Conservation (phyloP, 1,140 invertebrate genomes). For the Lutraria rhynchaena region DNA sequence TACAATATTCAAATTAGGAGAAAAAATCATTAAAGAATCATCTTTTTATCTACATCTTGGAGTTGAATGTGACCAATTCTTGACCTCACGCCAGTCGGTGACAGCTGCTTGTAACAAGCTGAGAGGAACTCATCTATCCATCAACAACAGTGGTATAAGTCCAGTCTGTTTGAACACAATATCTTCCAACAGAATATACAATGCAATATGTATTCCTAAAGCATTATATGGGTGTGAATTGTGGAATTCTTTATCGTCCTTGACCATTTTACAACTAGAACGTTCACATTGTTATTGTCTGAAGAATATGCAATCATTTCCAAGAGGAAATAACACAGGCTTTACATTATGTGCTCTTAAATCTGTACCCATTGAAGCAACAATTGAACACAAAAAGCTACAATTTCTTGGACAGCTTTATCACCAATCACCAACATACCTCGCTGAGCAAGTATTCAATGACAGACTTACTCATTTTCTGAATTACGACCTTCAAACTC, state of each 20-base stretch:
- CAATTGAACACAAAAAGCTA: slow-evolving; percentile 19
- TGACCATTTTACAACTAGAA: neutral
- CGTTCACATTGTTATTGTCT: neutral
- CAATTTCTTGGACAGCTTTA: slow-evolving; percentile 38
- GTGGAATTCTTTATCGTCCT: neutral
- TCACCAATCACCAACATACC: neutral
- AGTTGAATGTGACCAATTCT: neutral
- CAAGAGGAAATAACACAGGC: neutral
- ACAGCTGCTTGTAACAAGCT: neutral
- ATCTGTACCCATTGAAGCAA: neutral
- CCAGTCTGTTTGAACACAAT: neutral
- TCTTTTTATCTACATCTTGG: slow-evolving; percentile 1
- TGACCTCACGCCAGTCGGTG: neutral
- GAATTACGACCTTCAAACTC: neutral
- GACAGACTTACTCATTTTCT: slow-evolving; percentile 7
- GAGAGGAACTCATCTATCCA: slow-evolving; percentile 11
- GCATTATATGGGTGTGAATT: slow-evolving; percentile 23
- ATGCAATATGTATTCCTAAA: slow-evolving; percentile 3
- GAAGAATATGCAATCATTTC: slow-evolving; percentile 1
- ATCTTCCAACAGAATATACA: neutral
- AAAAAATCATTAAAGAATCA: neutral
- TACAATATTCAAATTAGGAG: neutral
- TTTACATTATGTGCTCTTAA: neutral
- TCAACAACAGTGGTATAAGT: neutral
- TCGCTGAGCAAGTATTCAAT: slow-evolving; percentile 9